phyloP scores from a whole-genome alignment of 2,113 vertebrate genomes.

The Vulpes ferrilata region DNA sequence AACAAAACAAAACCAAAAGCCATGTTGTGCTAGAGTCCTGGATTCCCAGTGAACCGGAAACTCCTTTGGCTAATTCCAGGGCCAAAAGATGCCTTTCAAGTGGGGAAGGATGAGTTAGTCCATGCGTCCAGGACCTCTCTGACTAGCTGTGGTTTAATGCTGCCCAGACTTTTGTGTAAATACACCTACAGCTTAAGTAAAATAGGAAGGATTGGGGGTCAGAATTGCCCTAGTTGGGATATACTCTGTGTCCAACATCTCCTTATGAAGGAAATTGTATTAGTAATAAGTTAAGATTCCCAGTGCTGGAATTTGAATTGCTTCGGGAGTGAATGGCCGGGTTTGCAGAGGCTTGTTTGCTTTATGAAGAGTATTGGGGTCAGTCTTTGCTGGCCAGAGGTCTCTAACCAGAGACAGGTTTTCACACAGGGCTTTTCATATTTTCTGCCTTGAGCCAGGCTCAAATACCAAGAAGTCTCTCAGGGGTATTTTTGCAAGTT shows the following conservation, averaged over 20 bases:
- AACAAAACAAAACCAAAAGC: constrained; percentile 47
- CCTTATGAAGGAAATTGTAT: constrained; percentile 74
- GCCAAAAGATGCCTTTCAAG: constrained; percentile 75
- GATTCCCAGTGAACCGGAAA: constrained; percentile 76
- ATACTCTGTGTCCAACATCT: constrained; percentile 62
- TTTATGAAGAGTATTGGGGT: constrained; percentile 58
- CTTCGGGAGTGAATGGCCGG: background rate
- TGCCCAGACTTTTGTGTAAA: constrained; percentile 76
- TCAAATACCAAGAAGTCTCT: constrained; percentile 73
- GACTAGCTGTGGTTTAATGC: constrained; percentile 67
- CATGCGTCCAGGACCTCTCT: constrained; percentile 23
- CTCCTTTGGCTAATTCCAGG: constrained; percentile 64
- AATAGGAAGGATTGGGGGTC: constrained; percentile 69
- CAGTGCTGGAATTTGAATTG: constrained; percentile 55
- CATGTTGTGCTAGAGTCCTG: constrained; percentile 66
- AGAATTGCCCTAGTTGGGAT: constrained; percentile 39
- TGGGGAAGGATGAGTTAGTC: constrained; percentile 70
- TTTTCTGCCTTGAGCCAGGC: constrained; percentile 50
- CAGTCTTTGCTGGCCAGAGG: constrained; percentile 64
- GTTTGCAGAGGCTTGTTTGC: constrained; percentile 69
- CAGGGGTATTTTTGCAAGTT: constrained; percentile 68
- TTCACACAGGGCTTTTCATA: constrained; percentile 81
- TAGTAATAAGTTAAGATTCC: constrained; percentile 67
- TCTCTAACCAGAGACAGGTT: constrained; percentile 65
- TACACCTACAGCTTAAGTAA: constrained; percentile 76